A percentile compares a stretch with the other conserved stretches of the same genome.
Evolutionary conservation across 2,113 vertebrate genomes (phyloP).

Genomic region (Cyphomyrus plagiostoma): DNA sequence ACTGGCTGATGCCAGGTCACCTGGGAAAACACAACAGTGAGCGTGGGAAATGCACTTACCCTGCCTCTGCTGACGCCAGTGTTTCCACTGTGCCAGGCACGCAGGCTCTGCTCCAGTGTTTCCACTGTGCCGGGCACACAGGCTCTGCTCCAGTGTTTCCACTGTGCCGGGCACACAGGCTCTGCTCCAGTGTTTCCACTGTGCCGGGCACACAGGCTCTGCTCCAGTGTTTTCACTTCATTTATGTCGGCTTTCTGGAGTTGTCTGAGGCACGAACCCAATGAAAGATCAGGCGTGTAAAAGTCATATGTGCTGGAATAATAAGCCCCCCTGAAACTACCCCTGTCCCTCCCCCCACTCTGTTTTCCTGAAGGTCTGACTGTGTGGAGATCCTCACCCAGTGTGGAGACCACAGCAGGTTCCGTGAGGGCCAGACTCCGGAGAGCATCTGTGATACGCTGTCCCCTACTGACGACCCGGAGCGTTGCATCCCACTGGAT

Average conservation of each 20-base stretch:
- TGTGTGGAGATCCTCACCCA: slow-evolving; percentile 93
- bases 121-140: not conserved
- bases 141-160: not conserved
- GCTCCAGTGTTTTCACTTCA: not conserved
- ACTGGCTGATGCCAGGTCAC: not conserved
- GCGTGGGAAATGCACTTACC: not conserved
- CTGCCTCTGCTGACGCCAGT: not conserved
- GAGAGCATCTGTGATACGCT: slow-evolving; percentile 92
- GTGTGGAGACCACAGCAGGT: slow-evolving; percentile 85
- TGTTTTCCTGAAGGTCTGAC: slow-evolving; percentile 72
- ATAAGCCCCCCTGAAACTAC: not conserved
- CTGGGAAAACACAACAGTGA: not conserved
- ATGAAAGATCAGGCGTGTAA: not conserved
- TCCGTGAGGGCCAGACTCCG: slow-evolving; percentile 82
- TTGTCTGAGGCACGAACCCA: not conserved
- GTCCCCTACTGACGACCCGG: slow-evolving; percentile 83
- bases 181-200: not conserved
- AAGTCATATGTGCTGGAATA: not conserved
- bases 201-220: not conserved
- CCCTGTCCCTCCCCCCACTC: not conserved
- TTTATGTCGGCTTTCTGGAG: not conserved
- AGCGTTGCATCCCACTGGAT: slow-evolving; percentile 85
- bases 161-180: not conserved
- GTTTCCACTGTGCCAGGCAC: not conserved
- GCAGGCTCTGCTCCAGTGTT: not conserved